Base-by-base conservation (phyloP, 2,888 invertebrate species). In the Philonicus albiceps region DNA sequence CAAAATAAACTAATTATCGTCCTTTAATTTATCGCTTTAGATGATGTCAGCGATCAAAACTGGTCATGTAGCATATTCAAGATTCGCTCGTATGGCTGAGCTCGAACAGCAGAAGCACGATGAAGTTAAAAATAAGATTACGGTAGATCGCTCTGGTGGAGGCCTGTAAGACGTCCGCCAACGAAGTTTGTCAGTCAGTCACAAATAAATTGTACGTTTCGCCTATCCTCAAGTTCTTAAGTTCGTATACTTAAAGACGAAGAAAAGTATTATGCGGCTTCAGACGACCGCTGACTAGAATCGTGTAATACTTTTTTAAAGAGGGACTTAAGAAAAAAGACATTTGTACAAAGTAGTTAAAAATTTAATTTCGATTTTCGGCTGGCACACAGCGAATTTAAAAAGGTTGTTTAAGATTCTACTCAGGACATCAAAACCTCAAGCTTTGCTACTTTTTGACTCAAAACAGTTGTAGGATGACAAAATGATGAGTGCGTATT, bases 41-140 rank as follows among this genome's bases (percentile, higher is more conserved):
- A 96, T 99, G 96, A 99, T 99, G 98, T 98, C 98, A 16, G 98
- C 99, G 8, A 96, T 99, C 89, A 99, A 99, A 93, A 97, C 97
- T 0, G 99, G 99, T 11, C 96, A 97, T 91, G 96, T 99, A 88
- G 96, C 98, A 2, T 97, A 98, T 92, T 99, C 98, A 19, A 94
- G 99, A 87, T 98, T 99, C 92, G 99, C 99, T 1, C 95, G 96
- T 90, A 97, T 98, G 95, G 98, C 98, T 0, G 97, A 98, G 92
- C 94, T 97, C 93, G 97, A 97, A 90, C 97, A 97, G 90, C 96
- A 96, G 86, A 95, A 96, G 89, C 96, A 96, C 89, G 96, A 97
- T 91, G 94, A 95, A 88, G 93, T 96, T 73, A 96, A 95, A 92
- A 95, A 95, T 92, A 95, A 96, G 92, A 97, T 97, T 91, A 95